Evolutionary conservation across 2,113 vertebrate species (phyloP), one percentile per base, ranked within the genome.

Genomic region (Tor tambroides): DNA sequence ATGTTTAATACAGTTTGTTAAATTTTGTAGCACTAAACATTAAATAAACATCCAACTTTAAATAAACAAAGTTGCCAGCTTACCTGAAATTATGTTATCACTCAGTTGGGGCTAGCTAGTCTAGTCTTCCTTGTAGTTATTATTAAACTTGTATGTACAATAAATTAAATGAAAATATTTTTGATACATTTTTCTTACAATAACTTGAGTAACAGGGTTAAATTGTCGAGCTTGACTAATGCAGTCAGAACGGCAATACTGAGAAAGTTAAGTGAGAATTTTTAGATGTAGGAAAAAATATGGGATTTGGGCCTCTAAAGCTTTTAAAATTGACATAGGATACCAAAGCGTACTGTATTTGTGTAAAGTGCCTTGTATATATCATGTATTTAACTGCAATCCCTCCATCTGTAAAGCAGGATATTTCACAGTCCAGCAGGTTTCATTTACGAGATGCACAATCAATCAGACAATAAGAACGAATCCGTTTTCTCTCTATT

Each of bases 401-500:
- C 6, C 17, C 43, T 69, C 63, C 28, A 67, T 83, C 63, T 83
- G 63, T 71, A 83, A 83, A 71, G 51, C 80, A 82, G 4, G 23
- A 65, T 11, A 32, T 69, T 71, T 63, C 32, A 69, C 81, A 83
- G 65, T 71, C 81, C 65, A 32, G 80, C 80, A 82, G 59, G 35
- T 65, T 54, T 71, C 38, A 32, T 69, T 83, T 83, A 69, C 81
- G 21, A 83, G 43, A 54, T 3, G 49, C 76, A 30, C 28, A 81
- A 83, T 83, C 63, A 83, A 83, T 83, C 81, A 30, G 15, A 51
- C 63, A 71, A 83, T 83, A 83, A 71, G 81, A 51, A 51, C 43
- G 3, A 83, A 78, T 78, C 38, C 2, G 7, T 85, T 85, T 85
- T 85, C 75, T 65, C 61, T 15, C 61, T 79, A 63, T 83, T 83